Conservation (phyloP, 2,113 vertebrate species). For the Rhineura floridana region DNA sequence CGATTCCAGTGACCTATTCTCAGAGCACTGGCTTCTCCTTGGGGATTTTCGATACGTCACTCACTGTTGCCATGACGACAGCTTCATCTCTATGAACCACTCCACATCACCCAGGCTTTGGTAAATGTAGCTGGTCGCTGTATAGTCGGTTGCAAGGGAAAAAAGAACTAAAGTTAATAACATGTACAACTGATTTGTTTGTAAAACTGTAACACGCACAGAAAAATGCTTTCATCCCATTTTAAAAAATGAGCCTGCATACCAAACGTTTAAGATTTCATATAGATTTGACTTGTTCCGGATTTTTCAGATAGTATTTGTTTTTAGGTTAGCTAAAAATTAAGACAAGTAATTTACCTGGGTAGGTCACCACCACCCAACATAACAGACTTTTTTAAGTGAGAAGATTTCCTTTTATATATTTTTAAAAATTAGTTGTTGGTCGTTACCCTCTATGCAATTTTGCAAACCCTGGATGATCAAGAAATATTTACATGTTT, state of each 20-base stretch:
- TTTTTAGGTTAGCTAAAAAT: constrained; percentile 59
- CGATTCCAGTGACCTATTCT: constrained; percentile 99
- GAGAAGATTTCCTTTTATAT: constrained; percentile 56
- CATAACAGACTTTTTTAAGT: constrained; percentile 55
- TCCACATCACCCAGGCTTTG: constrained; percentile 99
- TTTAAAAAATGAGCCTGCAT: constrained; percentile 65
- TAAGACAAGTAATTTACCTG: constrained; percentile 47
- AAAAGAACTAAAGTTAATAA: constrained; percentile 98
- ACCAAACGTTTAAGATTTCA: constrained; percentile 67
- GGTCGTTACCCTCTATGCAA: background rate
- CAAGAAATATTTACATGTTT: background rate
- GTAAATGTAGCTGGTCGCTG: constrained; percentile 99
- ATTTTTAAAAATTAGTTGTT: constrained; percentile 59
- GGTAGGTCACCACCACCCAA: constrained; percentile 56
- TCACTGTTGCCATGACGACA: constrained; percentile 99
- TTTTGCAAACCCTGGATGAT: background rate
- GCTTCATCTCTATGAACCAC: constrained; percentile 99
- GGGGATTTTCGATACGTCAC: constrained; percentile 97
- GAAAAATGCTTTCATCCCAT: constrained; percentile 80
- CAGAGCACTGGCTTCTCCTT: constrained; percentile 99
- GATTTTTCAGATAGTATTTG: constrained; percentile 61
- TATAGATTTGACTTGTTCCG: constrained; percentile 62
- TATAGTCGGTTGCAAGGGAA: constrained; percentile 98
- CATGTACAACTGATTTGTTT: constrained; percentile 74
- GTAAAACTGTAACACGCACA: constrained; percentile 80